phyloP scores from a whole-genome alignment of 1,140 invertebrate genomes.

The Cheumatopsyche charites region DNA sequence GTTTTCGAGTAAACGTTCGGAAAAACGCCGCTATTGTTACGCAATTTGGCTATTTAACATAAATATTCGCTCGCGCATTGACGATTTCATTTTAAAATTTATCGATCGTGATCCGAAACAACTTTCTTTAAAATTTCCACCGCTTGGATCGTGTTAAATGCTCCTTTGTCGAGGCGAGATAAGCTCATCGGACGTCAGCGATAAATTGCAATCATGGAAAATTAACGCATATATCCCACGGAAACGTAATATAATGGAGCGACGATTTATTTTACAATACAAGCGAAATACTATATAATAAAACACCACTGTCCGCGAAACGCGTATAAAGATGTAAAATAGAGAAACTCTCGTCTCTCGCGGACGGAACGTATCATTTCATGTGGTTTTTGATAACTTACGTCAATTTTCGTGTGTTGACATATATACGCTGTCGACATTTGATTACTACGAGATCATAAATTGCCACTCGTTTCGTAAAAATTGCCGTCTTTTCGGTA shows the following conservation, averaged over 20 bases:
- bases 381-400: constrained; percentile 2
- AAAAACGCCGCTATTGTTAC: background rate
- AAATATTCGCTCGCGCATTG: constrained; percentile 21
- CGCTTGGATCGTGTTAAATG: constrained; percentile 1
- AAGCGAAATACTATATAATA: too few species aligned
- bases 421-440: constrained; percentile 11
- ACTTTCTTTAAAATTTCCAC: constrained; percentile 23
- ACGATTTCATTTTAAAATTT: constrained; percentile 24
- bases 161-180: too few species aligned
- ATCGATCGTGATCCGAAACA: constrained; percentile 10
- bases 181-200: too few species aligned
- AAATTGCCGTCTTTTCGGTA: constrained; percentile 6
- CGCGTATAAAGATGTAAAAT: too few species aligned
- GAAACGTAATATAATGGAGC: too few species aligned
- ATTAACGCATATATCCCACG: too few species aligned
- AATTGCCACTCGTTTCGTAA: constrained; percentile 14
- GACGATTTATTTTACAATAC: too few species aligned
- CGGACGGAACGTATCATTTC: too few species aligned
- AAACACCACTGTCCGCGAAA: too few species aligned
- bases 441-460: constrained; percentile 19
- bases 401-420: constrained; percentile 17
- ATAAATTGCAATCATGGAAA: too few species aligned
- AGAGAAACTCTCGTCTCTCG: too few species aligned
- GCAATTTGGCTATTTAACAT: constrained; percentile 9
- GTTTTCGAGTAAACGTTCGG: background rate